Base-by-base conservation (phyloP, 2,888 invertebrate genomes). In the Athripsodes cinereus region DNA sequence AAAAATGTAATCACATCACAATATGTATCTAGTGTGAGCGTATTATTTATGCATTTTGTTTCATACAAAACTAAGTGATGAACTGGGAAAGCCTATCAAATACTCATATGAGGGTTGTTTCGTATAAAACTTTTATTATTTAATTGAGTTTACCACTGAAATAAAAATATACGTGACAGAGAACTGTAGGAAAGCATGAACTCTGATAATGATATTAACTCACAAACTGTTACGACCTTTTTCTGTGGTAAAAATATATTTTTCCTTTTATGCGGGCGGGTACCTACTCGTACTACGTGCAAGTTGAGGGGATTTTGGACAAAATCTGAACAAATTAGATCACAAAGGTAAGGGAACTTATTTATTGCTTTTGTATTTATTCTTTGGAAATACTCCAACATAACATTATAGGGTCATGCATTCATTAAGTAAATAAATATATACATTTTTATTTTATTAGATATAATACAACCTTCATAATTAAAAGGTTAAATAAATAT, bases 311-410 rank as follows among this genome's bases (percentile, higher is more conserved):
- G 55, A 55, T 52, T 59, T 57, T 31, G 53, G 61, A 57, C 58
- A 53, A 62, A 64, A 64, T 64, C 64, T 62, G 55, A 44, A 58
- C 62, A 64, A 64, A 64, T 64, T 64, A 64, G 62, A 64, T 64
- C 60, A 64, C 21, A 55, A 49, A 55, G 60, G 48, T 48, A 48
- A 51, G 60, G 40, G 18, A 31, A 44, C 26, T 18, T 53, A 63
- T 63, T 63, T 63, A 63, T 61, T 22, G 55, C 53, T 40, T 26
- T 10, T 26, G 26, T 26, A 10, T 26, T 26, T 26, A 10, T 6
- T 26, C 26, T 10, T n/a, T n/a, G n/a, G n/a, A n/a, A n/a, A n/a
- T n/a, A n/a, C n/a, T n/a, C n/a, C n/a, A n/a, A n/a, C n/a, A n/a
- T n/a, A n/a, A n/a, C n/a, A n/a, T n/a, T n/a, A n/a, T n/a, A n/a